Evolutionary conservation across 2,797 vertebrate species (phyloP).

Genomic region (Sternotherus odoratus): DNA sequence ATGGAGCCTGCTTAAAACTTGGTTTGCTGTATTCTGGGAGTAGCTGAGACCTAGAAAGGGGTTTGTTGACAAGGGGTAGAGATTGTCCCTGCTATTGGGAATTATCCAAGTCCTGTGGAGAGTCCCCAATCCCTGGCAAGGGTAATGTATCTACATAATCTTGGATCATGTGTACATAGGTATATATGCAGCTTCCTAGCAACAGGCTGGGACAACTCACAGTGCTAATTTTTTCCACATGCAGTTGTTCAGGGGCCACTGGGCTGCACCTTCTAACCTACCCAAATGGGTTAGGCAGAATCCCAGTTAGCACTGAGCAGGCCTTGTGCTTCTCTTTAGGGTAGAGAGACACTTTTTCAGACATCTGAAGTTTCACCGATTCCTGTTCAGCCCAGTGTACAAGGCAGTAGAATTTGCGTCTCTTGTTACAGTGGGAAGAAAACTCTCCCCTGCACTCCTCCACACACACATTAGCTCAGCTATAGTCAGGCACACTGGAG

Average conservation of each 20-base stretch:
- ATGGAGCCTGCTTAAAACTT: not conserved
- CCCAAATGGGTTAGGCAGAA: not conserved
- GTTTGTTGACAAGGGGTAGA: fast-evolving
- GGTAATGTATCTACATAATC: not conserved
- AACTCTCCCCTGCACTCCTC: not conserved
- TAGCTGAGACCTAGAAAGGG: not conserved
- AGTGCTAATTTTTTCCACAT: fast-evolving
- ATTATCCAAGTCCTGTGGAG: not conserved
- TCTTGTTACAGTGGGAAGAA: not conserved
- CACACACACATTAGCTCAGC: not conserved
- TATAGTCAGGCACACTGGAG: fast-evolving
- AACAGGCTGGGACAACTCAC: not conserved
- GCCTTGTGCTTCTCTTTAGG: not conserved
- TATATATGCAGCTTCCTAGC: fast-evolving
- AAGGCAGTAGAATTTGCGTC: fast-evolving
- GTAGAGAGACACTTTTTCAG: not conserved
- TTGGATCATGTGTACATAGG: fast-evolving
- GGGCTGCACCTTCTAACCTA: not conserved
- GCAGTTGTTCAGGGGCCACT: fast-evolving
- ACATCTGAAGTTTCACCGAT: not conserved
- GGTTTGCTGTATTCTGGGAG: not conserved
- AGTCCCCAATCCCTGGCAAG: not conserved
- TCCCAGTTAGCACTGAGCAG: too few relatives aligned
- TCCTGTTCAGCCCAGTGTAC: not conserved
- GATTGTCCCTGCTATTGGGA: not conserved